These are phyloP conservation scores for Macrosteles quadrilineatus DNA, from an alignment of 1,140 invertebrate genomes.

Conservation along the genomic window DNA sequence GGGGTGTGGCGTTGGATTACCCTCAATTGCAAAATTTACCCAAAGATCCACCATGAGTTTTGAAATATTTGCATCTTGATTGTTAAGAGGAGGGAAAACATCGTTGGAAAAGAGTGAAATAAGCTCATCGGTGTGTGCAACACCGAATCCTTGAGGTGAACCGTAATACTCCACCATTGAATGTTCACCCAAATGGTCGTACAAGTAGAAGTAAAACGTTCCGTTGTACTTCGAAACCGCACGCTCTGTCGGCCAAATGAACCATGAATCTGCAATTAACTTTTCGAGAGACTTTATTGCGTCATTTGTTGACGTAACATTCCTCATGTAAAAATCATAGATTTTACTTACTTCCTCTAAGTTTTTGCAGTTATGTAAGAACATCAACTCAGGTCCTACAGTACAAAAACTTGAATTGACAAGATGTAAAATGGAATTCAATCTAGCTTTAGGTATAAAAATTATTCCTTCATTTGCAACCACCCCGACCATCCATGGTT, in stretches of 20 bases:
- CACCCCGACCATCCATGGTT: neutral
- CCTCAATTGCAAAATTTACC: constrained; percentile 4
- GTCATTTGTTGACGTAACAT: neutral
- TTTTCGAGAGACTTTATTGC: neutral
- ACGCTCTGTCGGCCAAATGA: constrained; percentile 1
- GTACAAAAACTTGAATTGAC: neutral
- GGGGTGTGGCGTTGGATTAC: neutral
- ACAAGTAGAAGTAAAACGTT: neutral
- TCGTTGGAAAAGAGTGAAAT: neutral
- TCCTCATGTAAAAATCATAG: constrained; percentile 12
- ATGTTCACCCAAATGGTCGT: neutral
- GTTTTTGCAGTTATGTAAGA: neutral
- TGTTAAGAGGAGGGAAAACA: neutral
- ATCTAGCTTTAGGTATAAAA: neutral
- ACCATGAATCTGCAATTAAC: neutral
- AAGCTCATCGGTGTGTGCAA: neutral
- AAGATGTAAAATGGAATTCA: neutral
- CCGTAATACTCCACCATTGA: neutral
- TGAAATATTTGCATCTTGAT: neutral
- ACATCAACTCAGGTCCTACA: neutral
- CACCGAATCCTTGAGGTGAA: neutral
- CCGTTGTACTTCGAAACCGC: neutral
- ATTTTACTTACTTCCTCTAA: neutral
- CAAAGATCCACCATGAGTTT: constrained; percentile 2
- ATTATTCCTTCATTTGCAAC: neutral